Conservation (phyloP, 2,113 vertebrate genomes). For the Erythrocercus mccallii region DNA sequence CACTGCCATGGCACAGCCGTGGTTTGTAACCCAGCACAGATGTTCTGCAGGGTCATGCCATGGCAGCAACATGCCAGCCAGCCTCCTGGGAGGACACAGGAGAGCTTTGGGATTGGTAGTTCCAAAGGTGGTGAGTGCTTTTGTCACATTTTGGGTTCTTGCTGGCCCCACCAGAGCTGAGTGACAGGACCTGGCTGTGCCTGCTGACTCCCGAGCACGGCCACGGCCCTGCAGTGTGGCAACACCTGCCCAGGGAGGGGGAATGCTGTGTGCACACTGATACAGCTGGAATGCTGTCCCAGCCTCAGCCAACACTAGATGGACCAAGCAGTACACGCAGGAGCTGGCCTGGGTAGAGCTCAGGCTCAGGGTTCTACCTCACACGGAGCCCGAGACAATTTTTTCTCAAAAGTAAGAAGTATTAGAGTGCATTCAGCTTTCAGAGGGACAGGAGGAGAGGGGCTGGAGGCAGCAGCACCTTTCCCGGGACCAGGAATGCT, state of each 20-base stretch:
- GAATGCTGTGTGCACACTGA: background rate
- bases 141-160: background rate
- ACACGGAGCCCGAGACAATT: fast-evolving
- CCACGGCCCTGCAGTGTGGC: background rate
- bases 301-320: background rate
- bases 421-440: background rate
- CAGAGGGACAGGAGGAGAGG: background rate
- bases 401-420: background rate
- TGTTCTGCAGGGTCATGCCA: fast-evolving
- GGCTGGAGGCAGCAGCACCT: background rate
- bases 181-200: fast-evolving
- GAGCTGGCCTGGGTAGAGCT: background rate
- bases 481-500: background rate
- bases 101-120: background rate
- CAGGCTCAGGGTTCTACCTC: background rate
- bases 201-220: background rate
- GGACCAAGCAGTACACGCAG: background rate
- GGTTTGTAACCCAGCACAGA: background rate
- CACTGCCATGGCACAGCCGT: fast-evolving
- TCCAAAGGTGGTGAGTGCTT: background rate
- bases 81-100: background rate
- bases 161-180: background rate
- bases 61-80: fast-evolving
- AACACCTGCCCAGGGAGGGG: background rate
- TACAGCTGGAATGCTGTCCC: fast-evolving